Evolutionary conservation across 1,140 invertebrate genomes (phyloP), one percentile per base, ranked within the genome.

Genomic region (Drosophila melanica): DNA sequence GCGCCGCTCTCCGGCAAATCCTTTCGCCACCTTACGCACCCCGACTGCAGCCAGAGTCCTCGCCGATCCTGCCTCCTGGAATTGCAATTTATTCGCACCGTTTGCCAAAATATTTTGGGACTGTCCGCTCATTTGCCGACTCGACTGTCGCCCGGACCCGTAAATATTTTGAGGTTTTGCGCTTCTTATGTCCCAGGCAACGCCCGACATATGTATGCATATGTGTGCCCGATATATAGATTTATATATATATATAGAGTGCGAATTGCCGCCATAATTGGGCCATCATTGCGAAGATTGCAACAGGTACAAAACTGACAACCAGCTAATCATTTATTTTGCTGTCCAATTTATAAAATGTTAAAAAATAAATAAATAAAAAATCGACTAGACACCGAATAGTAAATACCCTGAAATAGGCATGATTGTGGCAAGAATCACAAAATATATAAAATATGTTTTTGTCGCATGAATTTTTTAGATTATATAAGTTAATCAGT

Each of bases 91-190:
- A 82, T 77, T 76, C 67, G 81, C 68, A 53, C 20, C 57, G 37
- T 69, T 30, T 39, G 44, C 20, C 12, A 63, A 85, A 85, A 84
- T 62, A 44, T 16, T 42, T 50, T 71, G 64, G 73, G 78, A 64
- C 66, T 71, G 70, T 77, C 76, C 50, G 42, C 70, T 75, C 54
- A 68, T 68, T 62, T 64, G 50, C 57, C 63, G 37, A 51, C 37
- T 42, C n/a, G 18, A 10, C 39, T 47, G 39, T 47, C 33, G 71
- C 33, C 51, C 6, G 14, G n/a, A n/a, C 33, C 30, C 51, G 73
- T 89, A 87, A 87, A 90, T 87, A 87, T 87, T 86, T 87, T 87
- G 85, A 87, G 84, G 85, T 90, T 87, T 87, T 90, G 80, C 80
- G 85, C 84, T 90, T 81, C 82, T 87, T 89, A 89, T 87, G 75